These are phyloP conservation scores for Psettodes erumei DNA, from an alignment of 2,113 vertebrate species.

Conservation along the genomic window DNA sequence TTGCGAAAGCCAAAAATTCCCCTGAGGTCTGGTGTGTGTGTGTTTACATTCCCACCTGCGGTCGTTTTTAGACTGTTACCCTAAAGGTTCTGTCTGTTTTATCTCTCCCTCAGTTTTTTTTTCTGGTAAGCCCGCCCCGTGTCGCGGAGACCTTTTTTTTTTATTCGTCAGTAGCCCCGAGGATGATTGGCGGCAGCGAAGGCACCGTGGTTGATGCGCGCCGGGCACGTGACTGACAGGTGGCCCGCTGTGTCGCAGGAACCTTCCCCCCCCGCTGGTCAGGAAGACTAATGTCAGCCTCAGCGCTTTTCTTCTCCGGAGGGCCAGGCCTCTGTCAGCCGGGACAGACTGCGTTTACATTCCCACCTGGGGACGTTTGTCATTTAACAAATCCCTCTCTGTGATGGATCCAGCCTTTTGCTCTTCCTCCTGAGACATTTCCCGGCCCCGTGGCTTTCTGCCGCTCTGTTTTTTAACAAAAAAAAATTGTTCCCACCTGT, in stretches of 20 bases:
- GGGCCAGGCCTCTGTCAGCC: slow-evolving; percentile 26
- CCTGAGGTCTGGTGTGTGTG: fast-evolving
- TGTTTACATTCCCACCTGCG: slow-evolving; percentile 44
- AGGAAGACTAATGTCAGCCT: slow-evolving; percentile 20
- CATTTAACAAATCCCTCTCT: slow-evolving; percentile 23
- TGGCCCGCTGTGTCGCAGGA: slow-evolving; percentile 13
- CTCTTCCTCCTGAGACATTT: background rate
- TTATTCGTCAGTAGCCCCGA: background rate
- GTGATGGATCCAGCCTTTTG: background rate
- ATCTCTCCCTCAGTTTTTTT: background rate
- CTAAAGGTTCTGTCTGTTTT: slow-evolving; percentile 10
- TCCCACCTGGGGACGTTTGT: slow-evolving; percentile 48
- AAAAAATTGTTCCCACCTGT: no score
- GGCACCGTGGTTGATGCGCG: slow-evolving; percentile 29
- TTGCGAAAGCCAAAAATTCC: slow-evolving; percentile 13
- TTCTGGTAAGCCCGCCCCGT: background rate
- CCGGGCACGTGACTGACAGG: slow-evolving; percentile 52
- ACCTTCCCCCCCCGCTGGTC: slow-evolving; percentile 34
- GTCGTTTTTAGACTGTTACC: background rate
- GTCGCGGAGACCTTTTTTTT: background rate
- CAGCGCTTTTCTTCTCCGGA: slow-evolving; percentile 15
- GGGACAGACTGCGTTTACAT: slow-evolving; percentile 50
- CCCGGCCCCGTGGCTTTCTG: no score
- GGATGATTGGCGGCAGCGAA: slow-evolving; percentile 35
- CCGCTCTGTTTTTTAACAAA: no score